phyloP scores from a whole-genome alignment of 2,113 vertebrate genomes.

The Stigmatopora nigra region DNA sequence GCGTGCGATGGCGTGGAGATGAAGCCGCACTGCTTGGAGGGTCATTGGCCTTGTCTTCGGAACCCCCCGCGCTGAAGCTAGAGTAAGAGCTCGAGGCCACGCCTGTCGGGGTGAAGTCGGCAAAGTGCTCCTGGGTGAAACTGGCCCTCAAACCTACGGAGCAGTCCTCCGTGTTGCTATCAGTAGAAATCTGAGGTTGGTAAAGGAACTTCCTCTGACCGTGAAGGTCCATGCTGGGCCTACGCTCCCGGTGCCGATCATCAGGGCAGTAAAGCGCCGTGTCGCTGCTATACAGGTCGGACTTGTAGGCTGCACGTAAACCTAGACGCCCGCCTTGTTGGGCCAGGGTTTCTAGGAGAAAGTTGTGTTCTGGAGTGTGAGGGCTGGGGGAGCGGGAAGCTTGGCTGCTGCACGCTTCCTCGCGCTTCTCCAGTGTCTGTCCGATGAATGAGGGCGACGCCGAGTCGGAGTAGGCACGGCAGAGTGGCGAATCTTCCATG shows the following conservation, averaged over 20 bases:
- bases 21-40: slow-evolving; percentile 81
- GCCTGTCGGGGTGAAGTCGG: slow-evolving; percentile 78
- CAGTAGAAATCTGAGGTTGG: slow-evolving; percentile 83
- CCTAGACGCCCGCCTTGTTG: slow-evolving; percentile 68
- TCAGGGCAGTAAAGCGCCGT: slow-evolving; percentile 90
- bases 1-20: slow-evolving; percentile 81
- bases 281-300: slow-evolving; percentile 89
- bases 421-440: slow-evolving; percentile 86
- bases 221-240: slow-evolving; percentile 83
- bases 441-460: slow-evolving; percentile 83
- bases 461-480: slow-evolving; percentile 81
- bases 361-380: slow-evolving; percentile 66
- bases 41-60: slow-evolving; percentile 85
- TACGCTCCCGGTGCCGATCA: slow-evolving; percentile 76
- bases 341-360: slow-evolving; percentile 68
- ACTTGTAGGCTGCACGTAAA: slow-evolving; percentile 78
- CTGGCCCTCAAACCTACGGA: slow-evolving; percentile 71
- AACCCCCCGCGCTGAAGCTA: slow-evolving; percentile 85
- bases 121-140: slow-evolving; percentile 82
- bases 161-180: slow-evolving; percentile 83
- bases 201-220: slow-evolving; percentile 76
- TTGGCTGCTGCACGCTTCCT: slow-evolving; percentile 77
- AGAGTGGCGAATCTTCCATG: slow-evolving; percentile 79
- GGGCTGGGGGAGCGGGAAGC: slow-evolving; percentile 81
- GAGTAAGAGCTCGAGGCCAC: slow-evolving; percentile 91